These are phyloP conservation scores for Macropus fuliginosus DNA, from an alignment of 2,797 vertebrate genomes.

Conservation along the genomic window DNA sequence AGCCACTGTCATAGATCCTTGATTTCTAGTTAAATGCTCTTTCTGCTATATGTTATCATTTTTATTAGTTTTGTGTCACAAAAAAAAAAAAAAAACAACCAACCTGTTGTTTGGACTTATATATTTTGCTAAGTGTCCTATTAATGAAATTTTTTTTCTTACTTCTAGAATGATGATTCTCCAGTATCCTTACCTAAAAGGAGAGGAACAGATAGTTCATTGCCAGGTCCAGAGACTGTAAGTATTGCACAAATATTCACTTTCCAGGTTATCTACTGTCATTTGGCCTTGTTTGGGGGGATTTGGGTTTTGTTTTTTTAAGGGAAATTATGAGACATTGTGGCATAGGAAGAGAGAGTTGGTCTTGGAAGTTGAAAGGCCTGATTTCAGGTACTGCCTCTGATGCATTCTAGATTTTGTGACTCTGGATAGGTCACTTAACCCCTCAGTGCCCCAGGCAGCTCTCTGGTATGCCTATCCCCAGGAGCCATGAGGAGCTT, in stretches of 20 bases:
- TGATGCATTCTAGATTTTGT: neutral
- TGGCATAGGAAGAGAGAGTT: neutral
- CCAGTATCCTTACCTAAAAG: slow-evolving; percentile 73
- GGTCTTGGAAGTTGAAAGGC: neutral
- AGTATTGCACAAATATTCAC: slow-evolving; percentile 76
- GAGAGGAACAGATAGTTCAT: slow-evolving; percentile 78
- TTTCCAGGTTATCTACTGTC: slow-evolving; percentile 57
- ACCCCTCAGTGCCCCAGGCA: neutral
- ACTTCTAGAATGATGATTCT: slow-evolving; percentile 82
- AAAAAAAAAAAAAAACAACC: neutral
- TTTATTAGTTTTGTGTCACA: slow-evolving; percentile 44
- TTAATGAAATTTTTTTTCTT: slow-evolving; percentile 53
- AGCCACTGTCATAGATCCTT: neutral
- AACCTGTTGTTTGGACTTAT: slow-evolving; percentile 42
- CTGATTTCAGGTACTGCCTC: neutral
- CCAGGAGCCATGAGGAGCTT: neutral
- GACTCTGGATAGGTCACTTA: neutral
- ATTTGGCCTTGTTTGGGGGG: slow-evolving; percentile 54
- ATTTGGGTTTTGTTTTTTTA: slow-evolving; percentile 36
- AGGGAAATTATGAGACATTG: slow-evolving; percentile 23
- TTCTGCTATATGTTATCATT: slow-evolving; percentile 6
- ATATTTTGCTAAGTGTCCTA: slow-evolving; percentile 56
- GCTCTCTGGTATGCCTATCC: neutral
- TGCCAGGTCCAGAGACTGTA: slow-evolving; percentile 85
- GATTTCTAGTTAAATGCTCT: slow-evolving; percentile 11